These are phyloP conservation scores for Mesitornis unicolor DNA, from an alignment of 2,113 vertebrate genomes.

Conservation along the genomic window DNA sequence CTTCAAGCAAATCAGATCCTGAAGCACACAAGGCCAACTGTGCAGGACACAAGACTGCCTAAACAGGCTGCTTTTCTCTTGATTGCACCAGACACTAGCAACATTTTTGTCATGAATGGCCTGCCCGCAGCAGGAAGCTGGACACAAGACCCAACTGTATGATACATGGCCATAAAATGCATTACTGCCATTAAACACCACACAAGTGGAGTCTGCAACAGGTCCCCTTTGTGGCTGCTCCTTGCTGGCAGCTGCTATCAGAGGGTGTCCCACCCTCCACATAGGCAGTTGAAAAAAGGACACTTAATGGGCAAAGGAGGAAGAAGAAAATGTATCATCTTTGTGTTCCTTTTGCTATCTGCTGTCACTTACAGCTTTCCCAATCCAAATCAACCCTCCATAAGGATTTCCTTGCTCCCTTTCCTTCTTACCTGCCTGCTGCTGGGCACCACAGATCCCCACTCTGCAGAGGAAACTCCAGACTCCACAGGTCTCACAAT, in stretches of 20 bases:
- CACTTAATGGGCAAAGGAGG: background rate
- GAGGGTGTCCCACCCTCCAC: background rate
- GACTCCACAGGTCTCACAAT: background rate
- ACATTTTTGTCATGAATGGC: background rate
- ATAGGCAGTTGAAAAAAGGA: background rate
- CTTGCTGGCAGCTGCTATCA: background rate
- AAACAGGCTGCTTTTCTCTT: background rate
- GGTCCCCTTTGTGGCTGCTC: background rate
- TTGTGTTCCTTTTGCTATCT: background rate
- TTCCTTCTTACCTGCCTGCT: background rate
- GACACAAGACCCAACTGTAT: background rate
- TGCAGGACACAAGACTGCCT: background rate
- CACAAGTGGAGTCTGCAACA: background rate
- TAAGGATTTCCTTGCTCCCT: background rate
- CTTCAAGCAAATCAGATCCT: background rate
- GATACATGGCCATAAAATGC: fast-evolving
- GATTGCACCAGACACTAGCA: background rate
- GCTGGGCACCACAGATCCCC: background rate
- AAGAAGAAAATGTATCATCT: background rate
- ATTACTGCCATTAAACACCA: background rate
- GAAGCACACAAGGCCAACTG: background rate
- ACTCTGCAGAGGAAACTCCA: background rate
- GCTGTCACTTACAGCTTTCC: background rate
- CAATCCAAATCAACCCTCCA: background rate
- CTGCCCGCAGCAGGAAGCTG: background rate